Evolutionary conservation across 1,140 invertebrate genomes (phyloP).

Genomic region (Nephila pilipes): DNA sequence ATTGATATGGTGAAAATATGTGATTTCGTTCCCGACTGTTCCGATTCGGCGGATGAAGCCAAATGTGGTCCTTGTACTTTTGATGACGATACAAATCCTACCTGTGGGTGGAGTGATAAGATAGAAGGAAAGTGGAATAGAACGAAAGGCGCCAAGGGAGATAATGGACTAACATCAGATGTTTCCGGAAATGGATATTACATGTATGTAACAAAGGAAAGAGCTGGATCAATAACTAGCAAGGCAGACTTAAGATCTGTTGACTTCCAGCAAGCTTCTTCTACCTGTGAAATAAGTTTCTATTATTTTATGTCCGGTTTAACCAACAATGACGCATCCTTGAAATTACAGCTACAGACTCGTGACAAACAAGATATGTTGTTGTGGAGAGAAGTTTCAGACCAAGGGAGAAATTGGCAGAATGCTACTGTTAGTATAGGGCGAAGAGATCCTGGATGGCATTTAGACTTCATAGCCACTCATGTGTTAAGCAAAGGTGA

Average conservation of each 20-base stretch:
- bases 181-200: constrained; percentile 64
- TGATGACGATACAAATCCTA: constrained; percentile 55
- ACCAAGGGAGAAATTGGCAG: constrained; percentile 69
- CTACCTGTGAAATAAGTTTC: constrained; percentile 66
- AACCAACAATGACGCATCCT: constrained; percentile 43
- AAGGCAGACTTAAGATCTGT: constrained; percentile 48
- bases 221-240: constrained; percentile 42
- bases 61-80: constrained; percentile 76
- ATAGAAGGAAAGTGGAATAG: constrained; percentile 69
- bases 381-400: constrained; percentile 51
- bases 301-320: constrained; percentile 73
- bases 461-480: constrained; percentile 73
- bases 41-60: constrained; percentile 74
- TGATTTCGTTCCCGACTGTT: constrained; percentile 77
- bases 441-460: constrained; percentile 57
- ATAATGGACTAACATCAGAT: constrained; percentile 59
- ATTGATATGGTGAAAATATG: constrained; percentile 80
- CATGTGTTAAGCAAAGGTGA: constrained; percentile 61
- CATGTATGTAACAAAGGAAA: constrained; percentile 68
- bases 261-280: constrained; percentile 43
- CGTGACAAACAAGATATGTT: constrained; percentile 27
- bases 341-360: constrained; percentile 47
- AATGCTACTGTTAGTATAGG: constrained; percentile 53
- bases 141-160: constrained; percentile 33
- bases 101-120: constrained; percentile 76